phyloP scores from a whole-genome alignment of 2,113 vertebrate genomes.

The Leptobrachium leishanense region DNA sequence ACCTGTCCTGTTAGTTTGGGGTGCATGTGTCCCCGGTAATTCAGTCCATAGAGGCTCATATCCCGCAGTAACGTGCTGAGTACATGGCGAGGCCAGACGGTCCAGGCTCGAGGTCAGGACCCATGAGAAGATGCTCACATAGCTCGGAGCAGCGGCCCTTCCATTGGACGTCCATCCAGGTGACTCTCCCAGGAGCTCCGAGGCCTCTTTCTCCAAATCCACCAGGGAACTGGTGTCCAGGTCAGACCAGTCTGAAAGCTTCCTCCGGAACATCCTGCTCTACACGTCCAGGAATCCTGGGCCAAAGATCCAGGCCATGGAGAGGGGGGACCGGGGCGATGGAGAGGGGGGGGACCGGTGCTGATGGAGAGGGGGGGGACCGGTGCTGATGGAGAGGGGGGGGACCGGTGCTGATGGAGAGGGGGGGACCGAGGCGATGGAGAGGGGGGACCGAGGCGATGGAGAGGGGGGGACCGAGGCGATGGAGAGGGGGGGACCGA shows the following conservation, averaged over 20 bases:
- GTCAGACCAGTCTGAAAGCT: conserved; percentile 54
- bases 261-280: conserved; percentile 64
- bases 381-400: no score
- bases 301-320: neutral
- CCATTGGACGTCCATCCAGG: conserved; percentile 67
- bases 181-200: conserved; percentile 50
- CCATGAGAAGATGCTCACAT: conserved; percentile 60
- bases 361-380: no score
- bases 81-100: no score
- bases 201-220: conserved; percentile 60
- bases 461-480: no score
- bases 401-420: no score
- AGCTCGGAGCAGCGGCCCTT: conserved; percentile 64
- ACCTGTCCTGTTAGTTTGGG: no score
- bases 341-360: neutral
- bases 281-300: neutral
- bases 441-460: no score
- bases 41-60: no score
- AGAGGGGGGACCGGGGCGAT: neutral
- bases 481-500: neutral
- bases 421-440: no score
- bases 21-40: no score
- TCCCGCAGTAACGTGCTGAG: no score
- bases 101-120: no score
- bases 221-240: conserved; percentile 67